phyloP scores from a whole-genome alignment of 1,140 invertebrate genomes.

The Lysiphlebus fabarum region DNA sequence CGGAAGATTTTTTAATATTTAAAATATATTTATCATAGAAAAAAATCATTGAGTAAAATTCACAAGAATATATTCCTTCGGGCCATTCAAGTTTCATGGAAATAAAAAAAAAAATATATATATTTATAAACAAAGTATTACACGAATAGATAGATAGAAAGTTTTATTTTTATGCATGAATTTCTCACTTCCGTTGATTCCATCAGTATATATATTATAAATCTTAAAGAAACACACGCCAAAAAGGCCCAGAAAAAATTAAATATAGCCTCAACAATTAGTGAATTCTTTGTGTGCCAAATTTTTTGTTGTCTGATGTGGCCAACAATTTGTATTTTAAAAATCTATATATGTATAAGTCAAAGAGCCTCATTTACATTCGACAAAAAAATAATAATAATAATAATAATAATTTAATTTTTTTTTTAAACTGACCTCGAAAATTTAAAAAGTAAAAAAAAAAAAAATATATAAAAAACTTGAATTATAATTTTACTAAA shows the following conservation, averaged over 20 bases:
- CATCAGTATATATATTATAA: not conserved
- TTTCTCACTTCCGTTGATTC: conserved; percentile 1
- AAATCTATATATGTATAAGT: too few species aligned
- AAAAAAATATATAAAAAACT: too few species aligned
- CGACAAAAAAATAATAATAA: too few species aligned
- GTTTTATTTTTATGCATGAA: conserved; percentile 1
- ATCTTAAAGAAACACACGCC: conserved; percentile 1
- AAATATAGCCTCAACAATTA: conserved; percentile 29
- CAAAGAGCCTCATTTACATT: too few species aligned
- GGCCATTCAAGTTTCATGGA: conserved; percentile 5
- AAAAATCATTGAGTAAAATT: not conserved
- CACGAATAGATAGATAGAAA: conserved; percentile 8
- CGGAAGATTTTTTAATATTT: not conserved
- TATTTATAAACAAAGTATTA: too few species aligned
- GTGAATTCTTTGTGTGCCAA: conserved; percentile 22
- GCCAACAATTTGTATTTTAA: too few species aligned
- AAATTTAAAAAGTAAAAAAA: too few species aligned
- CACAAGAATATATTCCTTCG: conserved; percentile 4
- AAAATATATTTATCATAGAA: conserved; percentile 3
- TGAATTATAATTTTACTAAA: too few species aligned
- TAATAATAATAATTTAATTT: too few species aligned
- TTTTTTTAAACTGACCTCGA: too few species aligned
- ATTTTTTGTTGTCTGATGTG: too few species aligned
- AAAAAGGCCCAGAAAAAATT: conserved; percentile 13
- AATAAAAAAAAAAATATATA: not conserved